These are phyloP conservation scores for Patiria miniata DNA, from an alignment of 35 echinoderm and acorn worm genomes.

Conservation along the genomic window DNA sequence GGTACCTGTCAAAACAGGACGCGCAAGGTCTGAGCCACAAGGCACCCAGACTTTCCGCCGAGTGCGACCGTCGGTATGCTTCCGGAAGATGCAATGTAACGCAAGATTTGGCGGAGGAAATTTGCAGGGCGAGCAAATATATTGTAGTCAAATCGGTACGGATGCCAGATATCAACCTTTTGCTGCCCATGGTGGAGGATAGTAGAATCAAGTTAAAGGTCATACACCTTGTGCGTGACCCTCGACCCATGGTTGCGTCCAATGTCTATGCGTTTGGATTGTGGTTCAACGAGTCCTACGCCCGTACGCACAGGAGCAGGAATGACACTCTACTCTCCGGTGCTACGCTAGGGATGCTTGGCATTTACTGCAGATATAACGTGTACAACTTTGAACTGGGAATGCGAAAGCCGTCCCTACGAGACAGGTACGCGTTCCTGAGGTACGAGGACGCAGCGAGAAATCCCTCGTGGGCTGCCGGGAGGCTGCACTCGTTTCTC, in stretches of 20 bases:
- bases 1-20: not conserved
- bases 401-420: not conserved
- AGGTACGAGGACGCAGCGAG: slow-evolving; percentile 61
- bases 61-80: not conserved
- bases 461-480: slow-evolving; percentile 15
- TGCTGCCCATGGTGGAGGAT: slow-evolving; percentile 52
- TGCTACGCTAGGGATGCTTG: slow-evolving; percentile 2
- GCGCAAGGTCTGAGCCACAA: not conserved
- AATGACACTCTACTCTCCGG: not conserved
- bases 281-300: not conserved
- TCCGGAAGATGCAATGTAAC: not conserved
- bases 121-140: slow-evolving; percentile 42
- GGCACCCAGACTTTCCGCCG: not conserved
- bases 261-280: slow-evolving; percentile 16
- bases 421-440: slow-evolving; percentile 48
- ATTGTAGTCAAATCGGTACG: slow-evolving; percentile 47
- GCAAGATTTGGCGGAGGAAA: not conserved
- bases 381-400: slow-evolving; percentile 59
- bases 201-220: slow-evolving; percentile 47
- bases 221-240: slow-evolving; percentile 65
- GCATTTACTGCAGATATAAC: slow-evolving; percentile 54
- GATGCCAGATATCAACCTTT: slow-evolving; percentile 59
- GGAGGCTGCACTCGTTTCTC: slow-evolving; percentile 46
- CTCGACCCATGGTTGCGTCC: slow-evolving; percentile 60
- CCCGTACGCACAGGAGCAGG: not conserved